Conservation (phyloP, 2,113 vertebrate genomes). For the Phrynosoma blainvillii region DNA sequence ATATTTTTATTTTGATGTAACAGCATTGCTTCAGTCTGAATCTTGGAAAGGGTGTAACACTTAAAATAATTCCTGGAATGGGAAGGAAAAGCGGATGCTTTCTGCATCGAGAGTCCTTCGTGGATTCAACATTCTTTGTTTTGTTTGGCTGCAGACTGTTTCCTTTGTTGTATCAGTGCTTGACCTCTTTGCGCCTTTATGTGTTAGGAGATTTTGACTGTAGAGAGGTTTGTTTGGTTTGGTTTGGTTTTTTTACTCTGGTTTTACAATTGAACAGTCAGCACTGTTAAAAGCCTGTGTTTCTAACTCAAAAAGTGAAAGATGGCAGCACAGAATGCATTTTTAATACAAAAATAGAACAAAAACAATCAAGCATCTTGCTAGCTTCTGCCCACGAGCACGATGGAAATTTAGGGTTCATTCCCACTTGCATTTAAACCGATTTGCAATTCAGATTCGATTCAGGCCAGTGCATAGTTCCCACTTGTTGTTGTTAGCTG, state of each 20-base stretch:
- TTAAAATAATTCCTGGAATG: constrained; percentile 31
- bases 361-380: neutral
- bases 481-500: too few species aligned
- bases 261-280: constrained; percentile 14
- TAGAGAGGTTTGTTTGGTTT: neutral
- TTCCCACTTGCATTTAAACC: too few species aligned
- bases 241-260: neutral
- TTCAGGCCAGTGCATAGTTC: too few species aligned
- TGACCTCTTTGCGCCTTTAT: neutral
- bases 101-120: constrained; percentile 9
- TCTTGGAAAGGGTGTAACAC: constrained; percentile 2
- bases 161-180: constrained; percentile 14
- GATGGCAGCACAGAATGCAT: neutral
- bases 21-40: neutral
- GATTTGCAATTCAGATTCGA: too few species aligned
- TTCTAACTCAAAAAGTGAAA: neutral
- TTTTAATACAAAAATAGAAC: neutral
- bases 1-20: neutral
- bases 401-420: too few species aligned
- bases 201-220: neutral
- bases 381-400: neutral
- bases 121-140: constrained; percentile 23
- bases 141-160: constrained; percentile 22
- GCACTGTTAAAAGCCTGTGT: constrained; percentile 1
- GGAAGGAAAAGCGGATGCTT: constrained; percentile 11